Base-by-base conservation (phyloP, 2,797 vertebrate species). In the Tapera naevia region DNA sequence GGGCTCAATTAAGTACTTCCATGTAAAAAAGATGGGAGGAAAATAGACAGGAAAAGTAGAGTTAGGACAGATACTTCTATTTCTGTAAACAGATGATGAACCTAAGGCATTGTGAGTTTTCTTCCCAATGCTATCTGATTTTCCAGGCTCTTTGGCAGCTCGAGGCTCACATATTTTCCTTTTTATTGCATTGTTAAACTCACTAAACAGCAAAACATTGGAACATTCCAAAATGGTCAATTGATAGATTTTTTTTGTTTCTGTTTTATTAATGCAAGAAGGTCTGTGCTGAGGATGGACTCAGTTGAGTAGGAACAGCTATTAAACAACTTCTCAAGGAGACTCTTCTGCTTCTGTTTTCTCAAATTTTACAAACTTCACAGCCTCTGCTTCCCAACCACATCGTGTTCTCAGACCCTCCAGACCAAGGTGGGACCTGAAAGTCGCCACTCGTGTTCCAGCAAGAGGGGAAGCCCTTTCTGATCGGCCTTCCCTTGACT, bases 51-150 rank as follows among this genome's bases (percentile, higher is more conserved):
- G 76, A 92, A 92, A 93, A 91, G 33, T 23, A 76, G 67, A 86
- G 27, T 45, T 25, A 83, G 72, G 58, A 83, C 50, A 91, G 83
- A 78, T 91, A 90, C 83, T 95, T 93, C 48, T 94, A 60, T 95
- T 94, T 89, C 72, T 80, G 86, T 65, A 79, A 72, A 35, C 61
- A 78, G 65, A 61, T 67, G 83, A 96, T 86, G 95, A 93, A 57
- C 48, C 19, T 14, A 30, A 80, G 91, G 83, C 7, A 1, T 75
- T 80, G 57, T n/a, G 48, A 94, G 48, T n/a, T 83, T 88, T 95
- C 82, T 91, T 71, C 67, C 69, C 9, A 9, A 17, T 3, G 2
- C 57, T 73, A 56, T 94, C 89, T 82, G 85, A 78, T 94, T 91
- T 91, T 91, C 92, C 91, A 89, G 57, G 69, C 86, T 78, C 64